Conservation (phyloP, 2,113 vertebrate species). For the Coracopsis vasa region DNA sequence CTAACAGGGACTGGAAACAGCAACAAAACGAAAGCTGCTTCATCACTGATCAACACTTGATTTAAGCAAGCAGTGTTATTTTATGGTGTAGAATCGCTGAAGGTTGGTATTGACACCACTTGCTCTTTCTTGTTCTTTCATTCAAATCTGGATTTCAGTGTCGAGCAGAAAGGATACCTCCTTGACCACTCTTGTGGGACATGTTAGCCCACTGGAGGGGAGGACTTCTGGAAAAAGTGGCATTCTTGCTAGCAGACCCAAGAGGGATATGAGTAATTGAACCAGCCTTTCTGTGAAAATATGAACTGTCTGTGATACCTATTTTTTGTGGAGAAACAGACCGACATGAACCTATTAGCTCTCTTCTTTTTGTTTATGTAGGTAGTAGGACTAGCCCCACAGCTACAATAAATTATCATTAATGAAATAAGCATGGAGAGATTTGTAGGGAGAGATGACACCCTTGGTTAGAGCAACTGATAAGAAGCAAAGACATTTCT, state of each 20-base stretch:
- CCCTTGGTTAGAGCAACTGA: neutral
- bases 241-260: neutral
- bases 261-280: neutral
- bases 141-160: neutral
- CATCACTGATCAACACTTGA: fast-evolving
- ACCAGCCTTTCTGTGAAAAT: neutral
- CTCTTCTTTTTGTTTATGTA: neutral
- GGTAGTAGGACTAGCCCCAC: neutral
- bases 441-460: neutral
- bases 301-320: neutral
- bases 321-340: neutral
- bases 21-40: neutral
- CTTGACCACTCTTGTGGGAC: fast-evolving
- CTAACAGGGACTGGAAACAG: neutral
- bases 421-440: neutral
- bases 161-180: neutral
- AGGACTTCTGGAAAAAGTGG: neutral
- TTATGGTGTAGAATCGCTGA: neutral
- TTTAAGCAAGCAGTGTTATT: neutral
- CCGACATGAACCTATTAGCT: neutral
- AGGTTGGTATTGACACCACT: neutral
- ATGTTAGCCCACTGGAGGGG: neutral
- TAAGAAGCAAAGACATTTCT: neutral
- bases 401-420: neutral
- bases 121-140: neutral